Evolutionary conservation across 1,140 invertebrate genomes (phyloP), one percentile per base, ranked within the genome.

Genomic region (Cecropterus lyciades): DNA sequence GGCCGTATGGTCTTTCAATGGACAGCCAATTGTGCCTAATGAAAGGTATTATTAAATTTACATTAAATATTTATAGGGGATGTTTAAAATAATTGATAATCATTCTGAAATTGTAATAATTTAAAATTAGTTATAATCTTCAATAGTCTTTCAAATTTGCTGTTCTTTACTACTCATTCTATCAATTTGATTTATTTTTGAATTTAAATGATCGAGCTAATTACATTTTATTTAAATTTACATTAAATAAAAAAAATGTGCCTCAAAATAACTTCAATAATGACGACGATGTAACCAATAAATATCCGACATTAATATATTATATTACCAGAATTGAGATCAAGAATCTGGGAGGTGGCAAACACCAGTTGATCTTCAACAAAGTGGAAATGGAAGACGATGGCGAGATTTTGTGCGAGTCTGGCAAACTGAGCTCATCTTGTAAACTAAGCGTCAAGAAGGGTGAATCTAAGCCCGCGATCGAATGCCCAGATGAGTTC

Each of bases 1-100:
- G 33, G 96, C 97, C n/a, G 95, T 97, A 59, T 99, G 98, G 97
- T 96, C 95, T 73, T 98, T 99, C 88, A 98, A 99, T 92, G 98
- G 98, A 17, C 92, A 98, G 87, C 95, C 95, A 0, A 96, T 99
- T 75, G 94, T 94, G 37, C 93, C 96, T 3, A 95, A 93, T 85
- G 97, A 98, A 10, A 95, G 94, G 92, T 93, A 79, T 68, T 24
- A 24, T 24, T 24, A 3, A 5, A 3, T 24, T 24, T 24, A 3
- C 5, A 24, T 24, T 24, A n/a, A n/a, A n/a, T n/a, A n/a, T n/a
- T n/a, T n/a, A n/a, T n/a, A n/a, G n/a, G n/a, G n/a, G n/a, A n/a
- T n/a, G n/a, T n/a, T n/a, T n/a, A n/a, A n/a, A n/a, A n/a, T n/a
- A n/a, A n/a, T n/a, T n/a, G n/a, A n/a, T n/a, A n/a, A n/a, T n/a